Evolutionary conservation across 30 jellyfish, hydroid and myxozoan species (phyloP).

Genomic region (Thelohanellus kitauei): DNA sequence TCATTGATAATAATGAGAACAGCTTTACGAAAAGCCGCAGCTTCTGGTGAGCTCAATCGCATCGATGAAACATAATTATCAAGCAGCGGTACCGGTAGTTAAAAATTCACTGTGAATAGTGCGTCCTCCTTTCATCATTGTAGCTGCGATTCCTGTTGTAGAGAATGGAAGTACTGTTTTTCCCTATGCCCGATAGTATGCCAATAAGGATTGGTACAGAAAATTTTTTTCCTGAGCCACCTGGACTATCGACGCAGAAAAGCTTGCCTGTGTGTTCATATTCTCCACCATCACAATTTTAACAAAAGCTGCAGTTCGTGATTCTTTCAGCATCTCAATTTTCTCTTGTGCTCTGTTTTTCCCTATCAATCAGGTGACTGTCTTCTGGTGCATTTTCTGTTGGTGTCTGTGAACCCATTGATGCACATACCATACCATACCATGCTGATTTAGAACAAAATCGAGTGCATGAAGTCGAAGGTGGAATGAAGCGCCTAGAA

Average conservation of each 20-base stretch:
- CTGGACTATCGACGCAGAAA: conserved; percentile 15
- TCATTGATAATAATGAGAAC: conserved; percentile 9
- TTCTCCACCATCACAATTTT: too few species aligned
- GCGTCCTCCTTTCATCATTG: conserved; percentile 20
- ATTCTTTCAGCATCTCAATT: too few species aligned
- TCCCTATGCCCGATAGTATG: conserved; percentile 4
- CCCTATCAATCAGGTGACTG: too few species aligned
- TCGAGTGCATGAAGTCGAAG: too few species aligned
- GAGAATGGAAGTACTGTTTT: conserved; percentile 15
- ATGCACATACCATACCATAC: too few species aligned
- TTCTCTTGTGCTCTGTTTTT: too few species aligned
- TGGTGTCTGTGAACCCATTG: too few species aligned
- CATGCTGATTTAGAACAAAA: too few species aligned
- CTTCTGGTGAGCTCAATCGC: conserved; percentile 1
- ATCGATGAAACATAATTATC: conserved; percentile 1
- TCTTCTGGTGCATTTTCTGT: too few species aligned
- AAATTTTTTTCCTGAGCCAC: conserved; percentile 30
- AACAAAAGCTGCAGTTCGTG: too few species aligned
- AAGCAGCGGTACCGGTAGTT: conserved; percentile 4
- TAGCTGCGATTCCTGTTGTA: conserved; percentile 24
- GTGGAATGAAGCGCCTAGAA: too few species aligned
- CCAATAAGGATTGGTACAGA: conserved; percentile 3
- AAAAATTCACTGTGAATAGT: conserved; percentile 12
- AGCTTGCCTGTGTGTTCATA: background rate
- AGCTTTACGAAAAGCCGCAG: conserved; percentile 1